Evolutionary conservation across 2,888 invertebrate species (phyloP), one percentile per base, ranked within the genome.

Genomic region (Diaphora mendica): DNA sequence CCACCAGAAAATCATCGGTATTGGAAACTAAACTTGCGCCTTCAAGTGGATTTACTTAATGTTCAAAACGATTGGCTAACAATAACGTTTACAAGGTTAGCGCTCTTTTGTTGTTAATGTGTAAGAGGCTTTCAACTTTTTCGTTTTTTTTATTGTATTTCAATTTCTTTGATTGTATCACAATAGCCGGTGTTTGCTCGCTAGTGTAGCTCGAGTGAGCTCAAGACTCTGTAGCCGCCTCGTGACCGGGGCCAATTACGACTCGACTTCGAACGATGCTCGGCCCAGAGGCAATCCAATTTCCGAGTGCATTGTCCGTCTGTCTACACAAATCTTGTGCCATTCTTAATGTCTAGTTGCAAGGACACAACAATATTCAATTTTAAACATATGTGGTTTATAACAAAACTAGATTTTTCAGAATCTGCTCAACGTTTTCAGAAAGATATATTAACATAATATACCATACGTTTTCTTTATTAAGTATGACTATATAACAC

Each of bases 1-100:
- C 91, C 90, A 86, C 89, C 89, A 90, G 91, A 92, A 93, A 92
- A 91, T 92, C 91, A 91, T 91, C 90, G 91, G 89, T 91, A 93
- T 93, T 91, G 90, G 90, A 92, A 92, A 91, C 90, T 90, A 89
- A 91, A 92, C 88, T 91, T 88, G 87, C 89, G 87, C 87, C 89
- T 90, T 82, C 86, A 93, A 92, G 90, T 91, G 89, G 90, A 92
- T 93, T 91, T 88, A 90, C 90, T 89, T 90, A 88, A 90, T 89
- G 88, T 86, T 86, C 86, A 86, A 87, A 87, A 86, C 81, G 77
- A 59, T 51, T 70, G 74, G 70, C 78, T 77, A 78, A 83, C 79
- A 78, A 83, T 81, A 82, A 84, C 77, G 73, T 75, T 83, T 83
- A 78, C 79, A 83, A 76, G 72, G 72, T 72, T 81, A 78, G 66